Base-by-base conservation (phyloP, 2,113 vertebrate genomes). In the Chaetodon trifascialis region DNA sequence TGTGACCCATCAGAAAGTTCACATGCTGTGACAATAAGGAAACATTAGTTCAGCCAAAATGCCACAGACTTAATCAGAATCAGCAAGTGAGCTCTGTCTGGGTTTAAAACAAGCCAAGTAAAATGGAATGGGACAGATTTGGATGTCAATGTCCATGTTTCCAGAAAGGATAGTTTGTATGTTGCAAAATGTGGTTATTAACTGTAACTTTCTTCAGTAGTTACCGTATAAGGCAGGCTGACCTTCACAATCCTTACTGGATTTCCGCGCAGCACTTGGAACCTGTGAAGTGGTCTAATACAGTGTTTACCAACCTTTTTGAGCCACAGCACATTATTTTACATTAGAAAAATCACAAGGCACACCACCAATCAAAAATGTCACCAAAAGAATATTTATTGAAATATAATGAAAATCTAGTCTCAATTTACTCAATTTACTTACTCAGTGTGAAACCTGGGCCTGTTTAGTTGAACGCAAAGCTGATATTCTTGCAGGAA, bases 281-380 rank as follows among this genome's bases (percentile, higher is more conserved):
- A 64, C 44, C 67, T 36, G 30, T 58, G 58, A 71, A 52, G 60
- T 59, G 54, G 34, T 78, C 59, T 30, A 64, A 62, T 38, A 23
- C n/a, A n/a, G n/a, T n/a, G n/a, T n/a, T n/a, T n/a, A n/a, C n/a
- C n/a, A n/a, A n/a, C n/a, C n/a, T n/a, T n/a, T n/a, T n/a, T n/a
- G n/a, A n/a, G n/a, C n/a, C n/a, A n/a, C n/a, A n/a, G n/a, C n/a
- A n/a, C n/a, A n/a, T n/a, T n/a, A n/a, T n/a, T n/a, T n/a, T n/a
- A n/a, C n/a, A n/a, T n/a, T n/a, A n/a, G n/a, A n/a, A n/a, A n/a
- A n/a, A n/a, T n/a, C n/a, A n/a, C n/a, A n/a, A n/a, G n/a, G n/a
- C n/a, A n/a, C n/a, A n/a, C n/a, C n/a, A n/a, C n/a, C n/a, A n/a
- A n/a, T n/a, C n/a, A n/a, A n/a, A n/a, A n/a, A n/a, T n/a, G n/a